Evolutionary conservation across 2,888 invertebrate species (phyloP).

Genomic region (Hemaris fuciformis): DNA sequence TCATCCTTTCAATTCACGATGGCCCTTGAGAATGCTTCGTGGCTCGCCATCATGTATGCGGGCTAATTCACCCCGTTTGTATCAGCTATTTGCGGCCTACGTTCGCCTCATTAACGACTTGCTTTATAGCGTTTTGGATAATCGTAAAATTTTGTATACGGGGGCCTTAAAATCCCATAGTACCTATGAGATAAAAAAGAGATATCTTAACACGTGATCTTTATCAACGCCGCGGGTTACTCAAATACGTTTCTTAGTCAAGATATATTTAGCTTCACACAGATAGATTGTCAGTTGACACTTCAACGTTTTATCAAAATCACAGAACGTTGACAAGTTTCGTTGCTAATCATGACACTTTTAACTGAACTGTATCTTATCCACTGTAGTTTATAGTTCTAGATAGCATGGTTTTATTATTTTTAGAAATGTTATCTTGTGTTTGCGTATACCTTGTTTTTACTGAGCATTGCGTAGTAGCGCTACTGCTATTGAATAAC

Average conservation of each 20-base stretch:
- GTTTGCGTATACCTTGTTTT: background rate
- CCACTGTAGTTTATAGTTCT: background rate
- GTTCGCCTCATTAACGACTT: conserved; percentile 44
- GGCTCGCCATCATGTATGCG: conserved; percentile 51
- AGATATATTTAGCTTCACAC: conserved; percentile 1
- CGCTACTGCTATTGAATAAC: background rate
- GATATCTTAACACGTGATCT: conserved; percentile 4
- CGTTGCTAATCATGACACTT: conserved; percentile 25
- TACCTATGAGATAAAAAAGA: background rate
- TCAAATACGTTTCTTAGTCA: background rate
- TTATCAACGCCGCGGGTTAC: background rate
- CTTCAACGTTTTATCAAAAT: conserved; percentile 28
- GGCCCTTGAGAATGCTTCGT: conserved; percentile 48
- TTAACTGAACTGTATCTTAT: background rate
- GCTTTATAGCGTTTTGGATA: conserved; percentile 12
- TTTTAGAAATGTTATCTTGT: background rate
- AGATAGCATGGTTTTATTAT: background rate
- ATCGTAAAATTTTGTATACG: conserved; percentile 14
- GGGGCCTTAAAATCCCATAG: background rate
- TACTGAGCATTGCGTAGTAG: background rate
- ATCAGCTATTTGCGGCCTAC: conserved; percentile 52
- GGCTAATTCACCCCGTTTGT: conserved; percentile 47
- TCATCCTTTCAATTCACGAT: conserved; percentile 55
- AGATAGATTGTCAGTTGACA: conserved; percentile 6
- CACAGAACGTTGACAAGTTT: conserved; percentile 21